Conservation (phyloP, 2,888 invertebrate genomes). For the Thelaira solivaga region DNA sequence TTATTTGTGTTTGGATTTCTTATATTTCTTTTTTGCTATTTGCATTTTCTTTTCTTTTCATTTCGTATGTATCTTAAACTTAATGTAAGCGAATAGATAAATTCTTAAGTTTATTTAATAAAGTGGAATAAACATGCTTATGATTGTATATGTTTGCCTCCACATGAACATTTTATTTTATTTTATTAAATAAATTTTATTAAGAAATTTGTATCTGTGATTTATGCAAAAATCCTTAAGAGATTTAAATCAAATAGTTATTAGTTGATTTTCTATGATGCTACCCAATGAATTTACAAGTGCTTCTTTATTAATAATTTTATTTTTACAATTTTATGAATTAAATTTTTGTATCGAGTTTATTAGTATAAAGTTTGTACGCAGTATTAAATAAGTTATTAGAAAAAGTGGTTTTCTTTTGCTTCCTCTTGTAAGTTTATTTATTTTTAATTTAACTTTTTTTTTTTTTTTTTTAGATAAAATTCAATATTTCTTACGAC, state of each 20-base stretch:
- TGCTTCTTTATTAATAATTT: too few species aligned
- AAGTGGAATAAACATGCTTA: slow-evolving; percentile 54
- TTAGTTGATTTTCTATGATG: background rate
- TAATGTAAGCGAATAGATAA: slow-evolving; percentile 40
- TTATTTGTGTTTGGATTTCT: slow-evolving; percentile 26
- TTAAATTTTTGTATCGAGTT: too few species aligned
- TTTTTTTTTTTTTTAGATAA: too few species aligned
- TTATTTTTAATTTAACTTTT: too few species aligned
- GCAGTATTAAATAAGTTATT: too few species aligned
- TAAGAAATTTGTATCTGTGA: slow-evolving; percentile 31
- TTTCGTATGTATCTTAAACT: slow-evolving; percentile 21
- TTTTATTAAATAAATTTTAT: slow-evolving; percentile 32
- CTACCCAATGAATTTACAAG: too few species aligned
- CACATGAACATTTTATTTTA: slow-evolving; percentile 11
- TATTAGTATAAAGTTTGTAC: too few species aligned
- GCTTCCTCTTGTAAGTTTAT: too few species aligned
- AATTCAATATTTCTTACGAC: too few species aligned
- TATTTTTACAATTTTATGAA: too few species aligned
- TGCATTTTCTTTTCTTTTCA: background rate
- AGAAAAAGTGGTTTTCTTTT: too few species aligned
- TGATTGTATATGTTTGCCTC: slow-evolving; percentile 13
- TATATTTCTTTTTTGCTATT: slow-evolving; percentile 8
- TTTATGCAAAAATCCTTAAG: background rate
- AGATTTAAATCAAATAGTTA: slow-evolving; percentile 1
- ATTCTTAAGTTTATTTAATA: slow-evolving; percentile 59